Evolutionary conservation across 1,140 invertebrate species (phyloP).

Genomic region (Drosophila burlai): DNA sequence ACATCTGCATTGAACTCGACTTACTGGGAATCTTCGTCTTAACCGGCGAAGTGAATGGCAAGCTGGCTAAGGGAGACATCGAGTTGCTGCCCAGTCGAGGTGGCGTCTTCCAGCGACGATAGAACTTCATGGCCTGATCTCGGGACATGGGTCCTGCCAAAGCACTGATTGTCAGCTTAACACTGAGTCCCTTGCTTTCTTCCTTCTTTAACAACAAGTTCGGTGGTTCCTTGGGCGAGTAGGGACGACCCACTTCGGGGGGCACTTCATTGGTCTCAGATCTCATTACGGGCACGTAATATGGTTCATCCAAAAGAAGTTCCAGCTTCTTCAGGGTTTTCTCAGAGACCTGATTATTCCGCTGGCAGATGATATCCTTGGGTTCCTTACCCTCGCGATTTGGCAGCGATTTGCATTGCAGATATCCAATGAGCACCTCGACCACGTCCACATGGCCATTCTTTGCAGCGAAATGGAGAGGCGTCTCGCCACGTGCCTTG

Average conservation of each 20-base stretch:
- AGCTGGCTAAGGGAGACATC: constrained; percentile 50
- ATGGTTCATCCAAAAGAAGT: constrained; percentile 89
- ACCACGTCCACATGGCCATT: constrained; percentile 92
- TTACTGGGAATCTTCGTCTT: constrained; percentile 32
- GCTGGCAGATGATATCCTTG: constrained; percentile 91
- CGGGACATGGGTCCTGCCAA: constrained; percentile 94
- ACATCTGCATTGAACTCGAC: background rate
- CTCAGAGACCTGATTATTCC: constrained; percentile 81
- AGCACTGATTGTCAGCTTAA: constrained; percentile 91
- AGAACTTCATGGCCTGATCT: constrained; percentile 90
- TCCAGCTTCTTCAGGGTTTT: constrained; percentile 87
- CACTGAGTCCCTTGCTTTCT: constrained; percentile 87
- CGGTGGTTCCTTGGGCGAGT: constrained; percentile 89
- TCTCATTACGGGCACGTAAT: constrained; percentile 94
- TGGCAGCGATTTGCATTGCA: constrained; percentile 89
- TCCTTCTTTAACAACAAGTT: constrained; percentile 85
- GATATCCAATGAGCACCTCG: constrained; percentile 91
- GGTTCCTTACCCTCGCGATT: constrained; percentile 92
- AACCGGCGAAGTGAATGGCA: constrained; percentile 61
- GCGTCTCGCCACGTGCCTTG: constrained; percentile 96
- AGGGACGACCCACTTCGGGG: constrained; percentile 90
- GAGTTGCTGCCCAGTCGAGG: constrained; percentile 85
- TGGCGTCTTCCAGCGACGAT: constrained; percentile 93
- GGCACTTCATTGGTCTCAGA: constrained; percentile 90
- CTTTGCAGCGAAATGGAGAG: constrained; percentile 96